phyloP scores from a whole-genome alignment of 1,140 invertebrate species.

The Zaprionus inermis region DNA sequence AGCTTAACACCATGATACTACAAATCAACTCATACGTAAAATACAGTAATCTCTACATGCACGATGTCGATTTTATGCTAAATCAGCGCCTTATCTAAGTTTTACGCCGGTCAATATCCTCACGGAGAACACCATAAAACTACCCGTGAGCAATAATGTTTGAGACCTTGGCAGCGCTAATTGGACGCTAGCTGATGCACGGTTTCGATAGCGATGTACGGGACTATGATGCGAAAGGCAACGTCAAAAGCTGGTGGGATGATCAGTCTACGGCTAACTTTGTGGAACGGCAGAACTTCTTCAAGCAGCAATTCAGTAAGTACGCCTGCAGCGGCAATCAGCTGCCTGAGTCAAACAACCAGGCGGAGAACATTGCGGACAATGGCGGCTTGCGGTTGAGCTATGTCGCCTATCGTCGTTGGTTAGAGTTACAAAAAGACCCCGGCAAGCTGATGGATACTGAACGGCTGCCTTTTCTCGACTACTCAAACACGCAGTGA shows the following conservation, averaged over 20 bases:
- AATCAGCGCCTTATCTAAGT: background rate
- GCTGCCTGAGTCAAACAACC: constrained; percentile 21
- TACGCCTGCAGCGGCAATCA: constrained; percentile 55
- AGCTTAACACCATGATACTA: background rate
- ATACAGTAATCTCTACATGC: background rate
- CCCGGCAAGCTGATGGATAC: constrained; percentile 48
- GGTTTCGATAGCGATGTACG: constrained; percentile 88
- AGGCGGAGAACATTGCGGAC: constrained; percentile 88
- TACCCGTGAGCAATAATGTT: constrained; percentile 84
- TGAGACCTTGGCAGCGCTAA: constrained; percentile 88
- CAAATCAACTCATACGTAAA: background rate
- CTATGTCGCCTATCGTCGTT: constrained; percentile 85
- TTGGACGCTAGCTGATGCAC: constrained; percentile 90
- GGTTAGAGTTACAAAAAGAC: constrained; percentile 84
- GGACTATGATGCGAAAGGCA: constrained; percentile 96
- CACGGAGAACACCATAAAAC: constrained; percentile 59
- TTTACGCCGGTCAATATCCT: background rate
- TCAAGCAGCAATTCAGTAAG: constrained; percentile 62
- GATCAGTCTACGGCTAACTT: constrained; percentile 53
- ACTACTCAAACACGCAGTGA: constrained; percentile 87
- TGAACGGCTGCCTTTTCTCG: constrained; percentile 85
- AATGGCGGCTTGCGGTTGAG: constrained; percentile 88
- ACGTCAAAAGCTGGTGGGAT: constrained; percentile 73
- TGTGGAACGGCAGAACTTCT: constrained; percentile 53
- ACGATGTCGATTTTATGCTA: background rate